phyloP scores from a whole-genome alignment of 30 jellyfish, hydroid and myxozoan species.

The Aurelia aurita complex sp. Pacific region DNA sequence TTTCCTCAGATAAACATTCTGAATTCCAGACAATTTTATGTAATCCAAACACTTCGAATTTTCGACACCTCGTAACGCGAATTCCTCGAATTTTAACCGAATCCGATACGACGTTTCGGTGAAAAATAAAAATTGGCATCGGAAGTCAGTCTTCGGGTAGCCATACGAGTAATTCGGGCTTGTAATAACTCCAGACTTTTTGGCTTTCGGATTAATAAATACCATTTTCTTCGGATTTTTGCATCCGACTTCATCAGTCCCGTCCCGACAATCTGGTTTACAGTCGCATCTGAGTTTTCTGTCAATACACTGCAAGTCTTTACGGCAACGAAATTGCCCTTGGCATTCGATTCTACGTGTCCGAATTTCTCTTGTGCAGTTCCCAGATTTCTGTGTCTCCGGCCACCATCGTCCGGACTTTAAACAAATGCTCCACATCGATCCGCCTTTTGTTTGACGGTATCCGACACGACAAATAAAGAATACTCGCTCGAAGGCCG shows the following conservation, averaged over 20 bases:
- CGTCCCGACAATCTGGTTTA: slow-evolving; percentile 65
- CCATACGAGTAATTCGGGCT: slow-evolving; percentile 62
- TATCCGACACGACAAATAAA: slow-evolving; percentile 62
- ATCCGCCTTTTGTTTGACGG: slow-evolving; percentile 30
- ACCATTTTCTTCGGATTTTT: slow-evolving; percentile 50
- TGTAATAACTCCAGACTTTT: slow-evolving; percentile 49
- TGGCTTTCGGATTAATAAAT: slow-evolving; percentile 12
- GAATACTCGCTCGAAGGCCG: slow-evolving; percentile 52
- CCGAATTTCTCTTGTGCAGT: slow-evolving; percentile 60
- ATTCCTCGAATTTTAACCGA: slow-evolving; percentile 41
- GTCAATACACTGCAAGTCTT: slow-evolving; percentile 59
- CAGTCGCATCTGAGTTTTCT: slow-evolving; percentile 63
- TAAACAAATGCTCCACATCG: slow-evolving; percentile 70
- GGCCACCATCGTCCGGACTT: slow-evolving; percentile 66
- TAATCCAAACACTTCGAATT: slow-evolving; percentile 34
- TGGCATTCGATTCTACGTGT: slow-evolving; percentile 46
- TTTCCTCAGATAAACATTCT: slow-evolving; percentile 1
- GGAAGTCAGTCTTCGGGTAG: slow-evolving; percentile 42
- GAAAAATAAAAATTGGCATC: slow-evolving; percentile 26
- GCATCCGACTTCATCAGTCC: slow-evolving; percentile 67
- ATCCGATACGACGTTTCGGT: slow-evolving; percentile 37
- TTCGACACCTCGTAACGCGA: slow-evolving; percentile 17
- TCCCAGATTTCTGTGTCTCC: slow-evolving; percentile 59
- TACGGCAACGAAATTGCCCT: slow-evolving; percentile 51
- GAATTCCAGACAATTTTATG: slow-evolving; percentile 23